Conservation (phyloP, 2,797 vertebrate genomes). For the Bradypus variegatus region DNA sequence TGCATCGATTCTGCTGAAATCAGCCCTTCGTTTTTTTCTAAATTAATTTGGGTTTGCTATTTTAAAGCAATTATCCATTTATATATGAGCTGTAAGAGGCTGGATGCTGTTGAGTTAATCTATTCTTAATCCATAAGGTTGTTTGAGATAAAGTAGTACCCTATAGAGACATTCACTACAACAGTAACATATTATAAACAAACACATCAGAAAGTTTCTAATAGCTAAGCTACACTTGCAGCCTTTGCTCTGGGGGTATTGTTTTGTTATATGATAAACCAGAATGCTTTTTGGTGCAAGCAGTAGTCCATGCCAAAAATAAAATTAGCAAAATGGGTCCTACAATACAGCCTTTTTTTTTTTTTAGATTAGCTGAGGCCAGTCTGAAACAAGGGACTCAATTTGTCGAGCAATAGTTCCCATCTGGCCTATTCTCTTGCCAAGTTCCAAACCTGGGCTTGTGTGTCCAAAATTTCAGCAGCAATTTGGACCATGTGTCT, state of each 20-base stretch:
- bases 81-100: background rate
- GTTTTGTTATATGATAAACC: conserved; percentile 46
- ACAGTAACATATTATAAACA: conserved; percentile 28
- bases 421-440: conserved; percentile 50
- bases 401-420: conserved; percentile 62
- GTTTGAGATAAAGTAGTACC: background rate
- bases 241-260: conserved; percentile 9
- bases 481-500: conserved; percentile 63
- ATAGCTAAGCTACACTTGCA: conserved; percentile 33
- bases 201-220: conserved; percentile 20
- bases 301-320: conserved; percentile 59
- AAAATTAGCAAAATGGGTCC: conserved; percentile 22
- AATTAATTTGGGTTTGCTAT: background rate
- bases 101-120: background rate
- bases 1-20: background rate
- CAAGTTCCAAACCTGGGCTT: conserved; percentile 64
- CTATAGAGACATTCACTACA: background rate
- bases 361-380: conserved; percentile 48
- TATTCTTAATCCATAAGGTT: conserved; percentile 13
- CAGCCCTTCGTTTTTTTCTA: background rate
- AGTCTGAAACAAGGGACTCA: conserved; percentile 57
- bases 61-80: conserved; percentile 10
- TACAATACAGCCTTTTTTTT: background rate
- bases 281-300: conserved; percentile 36
- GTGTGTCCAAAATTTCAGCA: conserved; percentile 64